A percentile compares a stretch with the other conserved stretches of the same genome.
Evolutionary conservation across 2,797 vertebrate species (phyloP).

Genomic region (Apogon talboti): DNA sequence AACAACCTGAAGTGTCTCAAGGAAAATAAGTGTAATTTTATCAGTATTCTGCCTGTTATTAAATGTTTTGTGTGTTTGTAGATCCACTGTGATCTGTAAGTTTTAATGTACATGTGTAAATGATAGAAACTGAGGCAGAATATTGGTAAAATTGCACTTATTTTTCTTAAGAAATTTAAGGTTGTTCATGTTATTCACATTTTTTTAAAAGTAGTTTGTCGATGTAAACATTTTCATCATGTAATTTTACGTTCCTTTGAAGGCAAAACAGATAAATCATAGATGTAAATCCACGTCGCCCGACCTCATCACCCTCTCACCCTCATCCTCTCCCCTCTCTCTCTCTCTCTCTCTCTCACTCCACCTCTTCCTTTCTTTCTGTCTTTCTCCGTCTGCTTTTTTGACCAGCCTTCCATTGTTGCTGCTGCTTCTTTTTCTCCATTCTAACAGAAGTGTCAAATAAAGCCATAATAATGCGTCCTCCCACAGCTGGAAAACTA

Average conservation of each 20-base stretch:
- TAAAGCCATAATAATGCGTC: conserved; percentile 71
- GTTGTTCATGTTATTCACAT: too few relatives aligned
- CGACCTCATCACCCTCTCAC: conserved; percentile 40
- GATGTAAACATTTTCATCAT: too few relatives aligned
- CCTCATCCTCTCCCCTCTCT: background rate
- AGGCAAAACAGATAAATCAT: background rate
- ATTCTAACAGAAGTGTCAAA: conserved; percentile 87
- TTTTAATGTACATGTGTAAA: too few relatives aligned
- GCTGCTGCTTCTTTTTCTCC: conserved; percentile 94
- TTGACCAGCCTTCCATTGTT: conserved; percentile 91
- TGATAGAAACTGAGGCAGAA: too few relatives aligned
- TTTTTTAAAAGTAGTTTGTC: too few relatives aligned
- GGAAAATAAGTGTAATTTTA: too few relatives aligned
- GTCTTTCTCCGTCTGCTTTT: conserved; percentile 62
- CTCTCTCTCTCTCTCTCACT: background rate
- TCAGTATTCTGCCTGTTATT: too few relatives aligned
- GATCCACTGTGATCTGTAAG: too few relatives aligned
- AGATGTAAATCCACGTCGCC: conserved; percentile 49
- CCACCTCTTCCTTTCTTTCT: conserved; percentile 27
- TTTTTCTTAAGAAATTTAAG: too few relatives aligned
- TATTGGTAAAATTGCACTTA: too few relatives aligned
- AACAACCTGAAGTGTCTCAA: too few relatives aligned
- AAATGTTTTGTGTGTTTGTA: too few relatives aligned
- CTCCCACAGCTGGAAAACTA: conserved; percentile 90
- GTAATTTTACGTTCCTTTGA: conserved; percentile 1